Evolutionary conservation across 2,797 vertebrate genomes (phyloP).

Genomic region (Coccyzus lansbergi): DNA sequence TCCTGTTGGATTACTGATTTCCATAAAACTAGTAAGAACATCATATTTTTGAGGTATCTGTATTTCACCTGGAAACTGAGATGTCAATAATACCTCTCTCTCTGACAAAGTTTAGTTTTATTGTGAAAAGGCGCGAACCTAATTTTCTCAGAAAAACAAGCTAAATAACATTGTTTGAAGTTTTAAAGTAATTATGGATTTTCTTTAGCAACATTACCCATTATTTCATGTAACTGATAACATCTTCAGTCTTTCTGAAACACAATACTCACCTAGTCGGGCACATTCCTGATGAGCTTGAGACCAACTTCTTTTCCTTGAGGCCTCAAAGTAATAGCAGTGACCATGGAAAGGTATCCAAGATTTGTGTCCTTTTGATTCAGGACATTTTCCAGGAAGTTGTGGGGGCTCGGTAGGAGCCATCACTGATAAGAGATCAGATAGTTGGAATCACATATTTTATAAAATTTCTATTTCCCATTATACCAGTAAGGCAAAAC

Average conservation of each 20-base stretch:
- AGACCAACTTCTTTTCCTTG: conserved; percentile 81
- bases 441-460: background rate
- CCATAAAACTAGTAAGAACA: background rate
- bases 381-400: conserved; percentile 88
- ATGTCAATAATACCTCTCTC: background rate
- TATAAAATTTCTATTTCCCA: background rate
- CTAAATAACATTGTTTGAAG: background rate
- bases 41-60: background rate
- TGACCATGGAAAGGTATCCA: conserved; percentile 92
- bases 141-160: background rate
- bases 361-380: conserved; percentile 71
- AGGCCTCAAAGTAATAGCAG: conserved; percentile 85
- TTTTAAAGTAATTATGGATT: background rate
- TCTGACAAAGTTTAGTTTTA: background rate
- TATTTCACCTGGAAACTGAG: background rate
- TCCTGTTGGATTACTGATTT: background rate
- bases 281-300: conserved; percentile 86
- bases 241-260: background rate
- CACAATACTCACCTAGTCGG: conserved; percentile 79
- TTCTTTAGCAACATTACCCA: background rate
- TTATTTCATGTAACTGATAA: background rate
- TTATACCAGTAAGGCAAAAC: background rate
- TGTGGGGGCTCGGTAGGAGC: conserved; percentile 87
- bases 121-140: background rate
- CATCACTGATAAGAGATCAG: conserved; percentile 68